Conservation (phyloP, 2,797 vertebrate species). For the Carapus acus region DNA sequence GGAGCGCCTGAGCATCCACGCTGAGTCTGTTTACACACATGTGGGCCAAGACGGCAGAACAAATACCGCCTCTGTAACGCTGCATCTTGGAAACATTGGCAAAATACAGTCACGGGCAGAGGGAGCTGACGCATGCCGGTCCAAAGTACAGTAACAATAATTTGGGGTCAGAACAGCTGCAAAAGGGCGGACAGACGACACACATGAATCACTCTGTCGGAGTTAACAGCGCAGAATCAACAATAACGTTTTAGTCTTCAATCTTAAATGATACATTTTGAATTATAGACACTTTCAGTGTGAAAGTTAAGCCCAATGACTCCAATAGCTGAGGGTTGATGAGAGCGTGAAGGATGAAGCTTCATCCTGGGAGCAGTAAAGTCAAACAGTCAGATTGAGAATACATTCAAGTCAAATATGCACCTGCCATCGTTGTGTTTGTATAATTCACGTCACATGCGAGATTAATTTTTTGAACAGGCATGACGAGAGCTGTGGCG, state of each 20-base stretch:
- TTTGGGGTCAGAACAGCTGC: too few species aligned
- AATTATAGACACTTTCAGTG: slow-evolving; percentile 34
- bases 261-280: slow-evolving; percentile 48
- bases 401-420: slow-evolving; percentile 24
- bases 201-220: slow-evolving; percentile 6
- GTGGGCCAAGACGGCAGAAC: too few species aligned
- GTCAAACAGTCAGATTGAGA: slow-evolving; percentile 32
- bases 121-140: too few species aligned
- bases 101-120: too few species aligned
- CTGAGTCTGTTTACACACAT: too few species aligned
- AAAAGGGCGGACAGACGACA: slow-evolving; percentile 17
- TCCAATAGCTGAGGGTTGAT: slow-evolving; percentile 34
- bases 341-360: slow-evolving; percentile 28
- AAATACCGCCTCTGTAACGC: too few species aligned
- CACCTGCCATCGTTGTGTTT: slow-evolving; percentile 23
- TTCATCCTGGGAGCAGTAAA: slow-evolving; percentile 24
- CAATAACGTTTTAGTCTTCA: slow-evolving; percentile 47
- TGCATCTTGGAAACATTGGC: too few species aligned
- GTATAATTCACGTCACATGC: slow-evolving; percentile 48
- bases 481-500: slow-evolving; percentile 42
- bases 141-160: too few species aligned
- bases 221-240: slow-evolving; percentile 39
- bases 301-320: slow-evolving; percentile 25
- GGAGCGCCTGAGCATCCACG: too few species aligned
- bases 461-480: slow-evolving; percentile 56